phyloP scores from a whole-genome alignment of 1,140 invertebrate species.

The Chymomyza costata region DNA sequence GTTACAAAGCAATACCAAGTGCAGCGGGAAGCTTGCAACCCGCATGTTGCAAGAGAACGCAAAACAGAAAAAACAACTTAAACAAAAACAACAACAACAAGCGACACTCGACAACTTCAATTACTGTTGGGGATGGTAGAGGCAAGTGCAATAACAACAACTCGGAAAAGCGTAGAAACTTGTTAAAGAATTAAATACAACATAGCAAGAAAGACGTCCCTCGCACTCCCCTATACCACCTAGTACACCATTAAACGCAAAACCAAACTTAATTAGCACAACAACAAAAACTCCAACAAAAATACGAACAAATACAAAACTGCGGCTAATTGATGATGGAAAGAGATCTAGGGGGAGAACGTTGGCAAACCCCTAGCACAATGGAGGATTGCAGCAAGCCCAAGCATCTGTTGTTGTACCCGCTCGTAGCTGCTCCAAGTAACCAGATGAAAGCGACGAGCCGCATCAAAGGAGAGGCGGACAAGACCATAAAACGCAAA shows the following conservation, averaged over 20 bases:
- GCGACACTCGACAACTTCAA: too few relatives aligned
- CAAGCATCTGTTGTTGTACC: background rate
- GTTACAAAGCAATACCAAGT: background rate
- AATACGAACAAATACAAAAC: too few relatives aligned
- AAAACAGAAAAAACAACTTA: too few relatives aligned
- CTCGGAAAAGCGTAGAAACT: background rate
- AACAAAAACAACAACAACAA: background rate
- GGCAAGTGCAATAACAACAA: too few relatives aligned
- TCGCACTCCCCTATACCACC: background rate
- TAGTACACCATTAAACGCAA: constrained; percentile 21
- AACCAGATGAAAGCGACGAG: too few relatives aligned
- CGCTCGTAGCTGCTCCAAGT: background rate
- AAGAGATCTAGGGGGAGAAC: constrained; percentile 2
- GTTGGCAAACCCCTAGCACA: too few relatives aligned
- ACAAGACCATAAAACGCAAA: constrained; percentile 7
- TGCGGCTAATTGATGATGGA: too few relatives aligned
- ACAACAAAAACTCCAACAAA: constrained; percentile 23
- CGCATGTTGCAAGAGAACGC: too few relatives aligned
- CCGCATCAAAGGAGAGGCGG: constrained; percentile 28
- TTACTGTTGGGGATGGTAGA: too few relatives aligned
- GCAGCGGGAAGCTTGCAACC: background rate
- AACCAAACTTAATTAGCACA: constrained; percentile 40
- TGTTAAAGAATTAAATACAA: constrained; percentile 6
- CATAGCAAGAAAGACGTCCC: constrained; percentile 6
- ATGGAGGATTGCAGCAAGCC: constrained; percentile 17